Evolutionary conservation across 2,113 vertebrate genomes (phyloP).

Genomic region (Grantiella picta): DNA sequence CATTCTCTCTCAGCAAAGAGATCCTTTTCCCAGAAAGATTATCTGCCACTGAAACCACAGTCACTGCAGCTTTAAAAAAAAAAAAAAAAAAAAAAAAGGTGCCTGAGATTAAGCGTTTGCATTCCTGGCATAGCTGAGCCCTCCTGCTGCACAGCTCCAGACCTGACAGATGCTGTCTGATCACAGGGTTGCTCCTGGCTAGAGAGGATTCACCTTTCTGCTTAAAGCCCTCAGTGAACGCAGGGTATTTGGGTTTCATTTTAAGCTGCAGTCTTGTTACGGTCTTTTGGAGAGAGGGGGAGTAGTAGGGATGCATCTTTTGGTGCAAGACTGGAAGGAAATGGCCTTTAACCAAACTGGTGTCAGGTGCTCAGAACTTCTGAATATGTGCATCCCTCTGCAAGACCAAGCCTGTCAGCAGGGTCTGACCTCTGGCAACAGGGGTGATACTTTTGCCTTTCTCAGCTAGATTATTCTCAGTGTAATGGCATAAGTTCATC

Average conservation of each 20-base stretch:
- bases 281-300: not conserved
- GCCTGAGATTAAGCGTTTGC: not conserved
- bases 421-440: not conserved
- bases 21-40: not conserved
- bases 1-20: accelerated
- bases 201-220: constrained; percentile 9
- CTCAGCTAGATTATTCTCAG: not conserved
- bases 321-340: not conserved
- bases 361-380: not conserved
- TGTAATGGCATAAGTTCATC: not conserved
- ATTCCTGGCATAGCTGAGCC: not conserved
- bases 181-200: not conserved
- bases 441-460: not conserved
- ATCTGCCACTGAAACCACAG: not conserved
- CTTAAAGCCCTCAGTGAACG: not conserved
- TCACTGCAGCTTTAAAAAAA: not conserved
- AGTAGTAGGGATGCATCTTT: not conserved
- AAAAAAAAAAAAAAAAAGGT: not conserved
- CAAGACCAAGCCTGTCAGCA: not conserved
- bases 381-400: not conserved
- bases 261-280: not conserved
- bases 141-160: constrained; percentile 8
- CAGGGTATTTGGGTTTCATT: not conserved
- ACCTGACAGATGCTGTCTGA: constrained; percentile 34
- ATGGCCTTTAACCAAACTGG: not conserved